Base-by-base conservation (phyloP, 1,140 invertebrate species). In the Drosophila nasuta region DNA sequence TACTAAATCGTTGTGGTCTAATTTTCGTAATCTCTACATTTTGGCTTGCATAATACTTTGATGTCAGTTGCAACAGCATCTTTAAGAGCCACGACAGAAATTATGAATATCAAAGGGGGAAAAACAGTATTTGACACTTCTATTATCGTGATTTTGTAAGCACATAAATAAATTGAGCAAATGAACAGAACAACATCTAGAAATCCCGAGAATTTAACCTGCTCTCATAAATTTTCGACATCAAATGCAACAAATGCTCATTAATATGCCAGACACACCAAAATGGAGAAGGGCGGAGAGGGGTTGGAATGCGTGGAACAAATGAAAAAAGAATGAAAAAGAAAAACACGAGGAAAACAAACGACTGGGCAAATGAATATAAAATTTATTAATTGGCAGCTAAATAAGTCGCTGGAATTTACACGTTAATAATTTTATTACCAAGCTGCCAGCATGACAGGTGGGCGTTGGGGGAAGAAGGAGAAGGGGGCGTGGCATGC, bases 321-420 rank as follows among this genome's bases (percentile, higher is more conserved):
- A 76, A 77, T 10, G 57, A 58, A 65, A 63, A 25, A 52, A 67
- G 51, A 51, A 13, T 41, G 62, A 0, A 35, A 8, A 38, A 38
- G 0, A 33, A 81, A 65, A 56, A 62, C 28, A 35, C 43, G 35
- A 43, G 52, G 54, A 73, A 65, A 60, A 63, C 41, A 67, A 58
- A 58, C 52, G 65, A 58, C 43, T 49, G 67, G 81, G 62, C 43
- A 71, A 65, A 48, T 72, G 69, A 75, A 88, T 81, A 83, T 76
- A 81, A 87, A 89, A 89, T 89, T 85, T 89, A 89, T 89, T 89
- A 89, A 89, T 89, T 89, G 85, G 69, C 85, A 89, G 85, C 86
- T 81, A 89, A 89, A 89, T 85, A 83, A 89, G 85, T 77, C 67
- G 72, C 51, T 45, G 30, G 85, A 71, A 89, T 89, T 89, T 85